Conservation (phyloP, 2,113 vertebrate species). For the Mormoops blainvillei region DNA sequence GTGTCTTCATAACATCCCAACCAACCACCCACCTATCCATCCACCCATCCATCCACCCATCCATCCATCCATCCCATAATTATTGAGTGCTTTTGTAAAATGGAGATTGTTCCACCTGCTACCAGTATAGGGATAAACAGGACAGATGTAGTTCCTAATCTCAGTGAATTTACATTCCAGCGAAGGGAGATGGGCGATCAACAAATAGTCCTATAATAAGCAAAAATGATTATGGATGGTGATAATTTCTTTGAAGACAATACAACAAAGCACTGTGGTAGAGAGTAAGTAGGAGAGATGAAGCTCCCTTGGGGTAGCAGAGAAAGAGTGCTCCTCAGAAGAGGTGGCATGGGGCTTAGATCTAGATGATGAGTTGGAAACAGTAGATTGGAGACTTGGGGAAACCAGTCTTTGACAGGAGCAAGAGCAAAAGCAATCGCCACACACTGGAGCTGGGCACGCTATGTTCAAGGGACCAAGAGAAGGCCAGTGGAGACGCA, state of each 20-base stretch:
- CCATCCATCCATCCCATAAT: not conserved
- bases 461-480: not conserved
- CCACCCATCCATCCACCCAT: not conserved
- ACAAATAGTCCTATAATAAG: not conserved
- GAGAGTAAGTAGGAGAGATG: not conserved
- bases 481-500: not conserved
- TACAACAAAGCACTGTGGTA: not conserved
- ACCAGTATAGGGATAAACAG: not conserved
- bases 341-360: not conserved
- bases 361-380: not conserved
- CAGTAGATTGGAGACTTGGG: not conserved
- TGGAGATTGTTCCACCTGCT: not conserved
- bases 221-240: not conserved
- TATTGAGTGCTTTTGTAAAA: not conserved
- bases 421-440: not conserved
- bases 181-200: not conserved
- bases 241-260: not conserved
- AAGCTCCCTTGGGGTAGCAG: not conserved
- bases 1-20: not conserved
- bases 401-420: not conserved
- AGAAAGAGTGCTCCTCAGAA: not conserved
- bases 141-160: not conserved
- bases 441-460: fast-evolving
- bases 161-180: not conserved
- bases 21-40: not conserved